Evolutionary conservation across 2,888 invertebrate species (phyloP), one percentile per base, ranked within the genome.

Genomic region (Drosophila hamatofila): DNA sequence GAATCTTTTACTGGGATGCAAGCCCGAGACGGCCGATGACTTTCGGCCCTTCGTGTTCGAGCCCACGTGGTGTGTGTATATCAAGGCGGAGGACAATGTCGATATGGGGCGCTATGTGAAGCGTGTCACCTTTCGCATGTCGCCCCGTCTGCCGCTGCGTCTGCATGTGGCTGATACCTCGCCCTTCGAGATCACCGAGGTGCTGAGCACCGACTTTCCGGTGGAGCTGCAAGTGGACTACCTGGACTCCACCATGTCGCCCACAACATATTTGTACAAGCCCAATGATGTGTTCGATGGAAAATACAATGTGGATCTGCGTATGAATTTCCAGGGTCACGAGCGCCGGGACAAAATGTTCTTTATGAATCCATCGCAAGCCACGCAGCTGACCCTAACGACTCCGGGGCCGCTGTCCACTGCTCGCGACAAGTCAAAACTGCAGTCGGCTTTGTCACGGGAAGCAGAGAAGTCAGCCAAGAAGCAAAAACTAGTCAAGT

Each of bases 61-160:
- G 51, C 86, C 81, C 0, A 88, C 88, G 0, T 84, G 88, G 84
- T 65, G 79, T 23, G 88, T 84, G 23, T 84, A 84, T 14, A 71
- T 84, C 11, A 54, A 44, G 39, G 58, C 71, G 8, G 30, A 27
- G 37, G 78, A 78, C 30, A 44, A 61, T 12, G 65, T 69, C 7
- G 69, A 85, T 3, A 72, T 84, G 68, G 77, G 79, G 0, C 42
- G 52, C 1, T 88, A 76, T 48, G 86, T 84, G 14, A 69, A 75
- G 0, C 70, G 80, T 0, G 81, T 88, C 11, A 79, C 83, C 0
- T 84, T 76, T n/a, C 73, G 70, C 0, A 79, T 79, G 79, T 79
- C 74, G 8, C 79, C 79, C 2, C 83, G 88, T 0, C 41, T 84
- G 2, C 84, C 84, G 0, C 56, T 84, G 23, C 83, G 84, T 0